Percentiles rank a stretch among this genome's conserved stretches.
Evolutionary conservation across 1,140 invertebrate genomes (phyloP).

Genomic region (Drosophila simulans): DNA sequence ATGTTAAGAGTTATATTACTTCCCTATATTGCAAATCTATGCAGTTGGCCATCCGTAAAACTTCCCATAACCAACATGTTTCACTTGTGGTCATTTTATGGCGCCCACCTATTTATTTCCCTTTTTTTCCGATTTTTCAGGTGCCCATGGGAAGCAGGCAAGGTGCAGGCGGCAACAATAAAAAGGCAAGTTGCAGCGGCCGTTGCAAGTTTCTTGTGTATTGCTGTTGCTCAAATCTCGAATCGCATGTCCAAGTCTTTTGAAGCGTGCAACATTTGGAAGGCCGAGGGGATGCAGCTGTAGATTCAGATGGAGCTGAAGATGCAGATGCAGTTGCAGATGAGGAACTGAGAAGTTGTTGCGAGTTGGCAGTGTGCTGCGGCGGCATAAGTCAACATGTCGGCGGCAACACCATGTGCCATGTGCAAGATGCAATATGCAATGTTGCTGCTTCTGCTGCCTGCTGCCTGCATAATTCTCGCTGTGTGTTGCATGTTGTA

Average conservation of each 20-base stretch:
- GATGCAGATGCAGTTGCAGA: constrained; percentile 12
- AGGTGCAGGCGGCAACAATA: constrained; percentile 58
- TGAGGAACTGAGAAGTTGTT: constrained; percentile 23
- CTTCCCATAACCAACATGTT: constrained; percentile 18
- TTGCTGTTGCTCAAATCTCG: constrained; percentile 31
- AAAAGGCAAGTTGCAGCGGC: constrained; percentile 30
- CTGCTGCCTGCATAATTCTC: constrained; percentile 74
- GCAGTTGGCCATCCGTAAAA: background rate
- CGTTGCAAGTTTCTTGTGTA: constrained; percentile 5
- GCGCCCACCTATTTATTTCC: constrained; percentile 19
- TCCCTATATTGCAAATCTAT: too few relatives aligned
- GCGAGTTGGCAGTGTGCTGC: constrained; percentile 16
- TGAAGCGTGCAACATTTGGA: constrained; percentile 52
- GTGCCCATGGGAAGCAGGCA: constrained; percentile 12
- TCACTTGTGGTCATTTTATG: constrained; percentile 52
- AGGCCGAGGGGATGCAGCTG: constrained; percentile 16
- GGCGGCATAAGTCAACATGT: constrained; percentile 72
- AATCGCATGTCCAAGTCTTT: constrained; percentile 72
- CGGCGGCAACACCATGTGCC: constrained; percentile 64
- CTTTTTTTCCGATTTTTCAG: background rate
- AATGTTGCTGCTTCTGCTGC: constrained; percentile 2
- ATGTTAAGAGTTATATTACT: too few relatives aligned
- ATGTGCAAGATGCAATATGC: constrained; percentile 17
- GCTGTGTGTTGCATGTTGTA: constrained; percentile 60
- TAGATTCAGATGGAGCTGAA: background rate